Evolutionary conservation across 2,888 invertebrate species (phyloP), one percentile per base, ranked within the genome.

Genomic region (Dicranocentrus wangi): DNA sequence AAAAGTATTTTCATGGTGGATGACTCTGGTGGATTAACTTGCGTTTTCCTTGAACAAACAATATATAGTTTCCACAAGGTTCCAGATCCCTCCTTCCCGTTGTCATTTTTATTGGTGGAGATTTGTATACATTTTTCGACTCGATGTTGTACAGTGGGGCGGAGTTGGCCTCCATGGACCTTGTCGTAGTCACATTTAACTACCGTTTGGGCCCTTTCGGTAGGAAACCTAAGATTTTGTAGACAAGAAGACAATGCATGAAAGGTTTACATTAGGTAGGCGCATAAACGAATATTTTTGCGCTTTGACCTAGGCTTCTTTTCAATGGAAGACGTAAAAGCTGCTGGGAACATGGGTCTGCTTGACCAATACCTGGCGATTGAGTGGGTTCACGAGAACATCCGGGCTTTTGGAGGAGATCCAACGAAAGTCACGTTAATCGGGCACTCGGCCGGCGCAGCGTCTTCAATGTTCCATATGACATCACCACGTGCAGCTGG

Each of bases 361-460:
- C 92, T 94, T 86, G 97, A 97, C 89, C 95, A 97, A 88, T 92
- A 93, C 87, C 89, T 95, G 88, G 95, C 94, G 0, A 89, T 97
- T 32, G 87, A 87, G 82, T 88, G 88, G 88, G 86, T 88, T 5
- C 85, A 87, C 60, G 88, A 88, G 76, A 84, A 84, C 28, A 81
- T 83, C 63, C 83, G 81, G n/a, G 51, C 71, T 1, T 83, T 83
- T 78, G 81, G 76, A 87, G 92, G 58, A 94, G 94, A 94, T 90
- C 94, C 1, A 91, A 92, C 82, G 92, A 93, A 86, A 83, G 77
- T 77, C 19, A 77, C 77, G 91, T 96, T n/a, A 95, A 95, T 0
- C 88, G 96, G 0, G 90, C 94, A 96, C 88, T 94, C 93, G 27
- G 93, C 94, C 42, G 94, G 94, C 10, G 94, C 93, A 1, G 91